phyloP scores from a whole-genome alignment of 2,888 invertebrate genomes.

The Trissoscelio sp. region DNA sequence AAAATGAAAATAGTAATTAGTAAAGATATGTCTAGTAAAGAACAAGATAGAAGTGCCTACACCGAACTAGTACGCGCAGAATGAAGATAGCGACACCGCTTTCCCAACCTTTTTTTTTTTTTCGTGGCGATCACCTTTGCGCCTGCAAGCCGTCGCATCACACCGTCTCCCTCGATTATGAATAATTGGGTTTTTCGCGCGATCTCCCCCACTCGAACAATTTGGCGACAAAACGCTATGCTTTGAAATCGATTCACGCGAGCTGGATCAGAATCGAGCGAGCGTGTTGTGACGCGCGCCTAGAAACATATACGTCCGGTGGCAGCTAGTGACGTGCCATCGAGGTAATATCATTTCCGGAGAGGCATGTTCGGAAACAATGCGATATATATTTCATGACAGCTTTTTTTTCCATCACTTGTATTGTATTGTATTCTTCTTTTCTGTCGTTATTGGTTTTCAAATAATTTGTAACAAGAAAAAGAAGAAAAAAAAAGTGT shows the following conservation, averaged over 20 bases:
- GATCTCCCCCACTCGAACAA: not conserved
- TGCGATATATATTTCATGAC: not conserved
- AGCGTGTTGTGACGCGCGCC: not conserved
- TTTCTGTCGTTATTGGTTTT: too few relatives aligned
- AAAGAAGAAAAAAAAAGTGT: too few relatives aligned
- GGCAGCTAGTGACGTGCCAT: constrained; percentile 34
- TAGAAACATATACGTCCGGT: constrained; percentile 20
- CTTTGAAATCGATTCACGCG: not conserved
- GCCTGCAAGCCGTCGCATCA: too few relatives aligned
- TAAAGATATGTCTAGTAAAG: too few relatives aligned
- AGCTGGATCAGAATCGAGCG: not conserved
- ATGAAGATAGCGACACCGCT: too few relatives aligned
- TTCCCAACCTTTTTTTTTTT: constrained; percentile 11
- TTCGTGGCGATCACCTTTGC: too few relatives aligned
- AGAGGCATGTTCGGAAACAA: not conserved
- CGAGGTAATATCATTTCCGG: constrained; percentile 29
- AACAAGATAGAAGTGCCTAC: too few relatives aligned
- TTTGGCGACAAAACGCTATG: not conserved
- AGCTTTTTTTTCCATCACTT: not conserved
- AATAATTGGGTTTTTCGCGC: not conserved
- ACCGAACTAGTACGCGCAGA: too few relatives aligned
- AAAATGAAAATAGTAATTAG: too few relatives aligned
- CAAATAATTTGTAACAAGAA: too few relatives aligned
- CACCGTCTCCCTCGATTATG: constrained; percentile 1
- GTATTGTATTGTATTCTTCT: too few relatives aligned